Base-by-base conservation (phyloP, 2,797 vertebrate species). In the Melanotaenia nigrans region DNA sequence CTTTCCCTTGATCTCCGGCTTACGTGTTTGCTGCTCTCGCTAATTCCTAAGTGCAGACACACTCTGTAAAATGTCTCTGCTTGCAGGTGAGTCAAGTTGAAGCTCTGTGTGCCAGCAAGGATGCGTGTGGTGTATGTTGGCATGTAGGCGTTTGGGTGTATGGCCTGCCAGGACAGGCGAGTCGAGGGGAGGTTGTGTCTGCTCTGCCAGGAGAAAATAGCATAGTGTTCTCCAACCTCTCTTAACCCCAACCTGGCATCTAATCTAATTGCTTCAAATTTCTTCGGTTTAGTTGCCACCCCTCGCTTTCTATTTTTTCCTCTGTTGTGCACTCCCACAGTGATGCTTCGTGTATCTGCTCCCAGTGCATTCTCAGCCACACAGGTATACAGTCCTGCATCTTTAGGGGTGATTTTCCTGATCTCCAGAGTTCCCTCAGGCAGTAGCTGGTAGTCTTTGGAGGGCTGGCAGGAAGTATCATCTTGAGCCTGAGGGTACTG, bases 341-440 rank as follows among this genome's bases (percentile, higher is more conserved):
- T 95, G 20, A 99, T 77, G 0, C 95, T 96, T 75, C 93, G 96
- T 1, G 96, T 97, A 87, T 99, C 98, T 0, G 97, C 97, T 33
- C 98, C 98, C 0, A 99, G 93, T 20, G 94, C 88, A 77, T 99
- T 99, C 79, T 99, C 96, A 14, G 98, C 98, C 84, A 99, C 95
- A 10, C 98, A 99, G 12, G 98, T 99, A 72, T 99, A 99, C 33
- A 98, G 85, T 35, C 98, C 98, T 0, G 95, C 96, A 51, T 99
- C 96, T 0, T 64, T 77, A 0, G 56, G 56, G 0, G 95, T 95
- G 74, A 97, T 88, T 20, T 89, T 94, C 0, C 66, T 92, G 58
- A 99, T 95, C 91, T 99, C 96, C 83, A 99, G 87, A 0, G 96
- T 98, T 55, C 98, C 98, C 71, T 99, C 97, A 0, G 95, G 92